A percentile compares a stretch with the other conserved stretches of the same genome.
Evolutionary conservation across 2,113 vertebrate species (phyloP).

Genomic region (Paraplagusia blochii): DNA sequence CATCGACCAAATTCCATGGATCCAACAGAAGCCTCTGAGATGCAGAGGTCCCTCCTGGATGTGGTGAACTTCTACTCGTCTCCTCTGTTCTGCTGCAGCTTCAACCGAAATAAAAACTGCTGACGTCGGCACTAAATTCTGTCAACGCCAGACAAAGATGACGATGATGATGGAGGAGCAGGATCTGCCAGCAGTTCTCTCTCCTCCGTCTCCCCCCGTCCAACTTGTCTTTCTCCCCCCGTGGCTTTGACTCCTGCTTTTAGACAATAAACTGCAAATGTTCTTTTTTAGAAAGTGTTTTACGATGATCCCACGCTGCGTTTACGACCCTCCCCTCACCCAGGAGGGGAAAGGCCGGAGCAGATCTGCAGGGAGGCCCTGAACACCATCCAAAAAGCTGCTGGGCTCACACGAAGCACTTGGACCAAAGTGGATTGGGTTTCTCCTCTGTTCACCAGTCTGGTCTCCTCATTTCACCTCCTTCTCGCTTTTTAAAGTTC

Average conservation of each 20-base stretch:
- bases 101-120: no score
- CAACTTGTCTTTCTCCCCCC: conserved; percentile 26
- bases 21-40: background rate
- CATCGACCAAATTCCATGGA: background rate
- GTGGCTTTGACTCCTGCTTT: conserved; percentile 39
- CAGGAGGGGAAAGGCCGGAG: conserved; percentile 40
- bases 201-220: conserved; percentile 5
- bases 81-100: background rate
- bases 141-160: background rate
- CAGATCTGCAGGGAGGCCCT: conserved; percentile 23
- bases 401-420: conserved; percentile 24
- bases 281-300: conserved; percentile 61
- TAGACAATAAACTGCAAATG: conserved; percentile 56
- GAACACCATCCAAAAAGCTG: conserved; percentile 32
- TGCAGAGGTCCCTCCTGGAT: no score
- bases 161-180: conserved; percentile 14
- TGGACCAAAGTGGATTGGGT: background rate
- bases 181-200: conserved; percentile 29
- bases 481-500: no score
- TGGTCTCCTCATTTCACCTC: background rate
- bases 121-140: conserved; percentile 16
- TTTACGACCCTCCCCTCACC: conserved; percentile 55
- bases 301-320: conserved; percentile 54
- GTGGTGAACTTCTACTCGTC: no score
- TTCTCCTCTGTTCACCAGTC: background rate